Conservation (phyloP, 2,113 vertebrate species). For the Chaetorhynchus papuensis region DNA sequence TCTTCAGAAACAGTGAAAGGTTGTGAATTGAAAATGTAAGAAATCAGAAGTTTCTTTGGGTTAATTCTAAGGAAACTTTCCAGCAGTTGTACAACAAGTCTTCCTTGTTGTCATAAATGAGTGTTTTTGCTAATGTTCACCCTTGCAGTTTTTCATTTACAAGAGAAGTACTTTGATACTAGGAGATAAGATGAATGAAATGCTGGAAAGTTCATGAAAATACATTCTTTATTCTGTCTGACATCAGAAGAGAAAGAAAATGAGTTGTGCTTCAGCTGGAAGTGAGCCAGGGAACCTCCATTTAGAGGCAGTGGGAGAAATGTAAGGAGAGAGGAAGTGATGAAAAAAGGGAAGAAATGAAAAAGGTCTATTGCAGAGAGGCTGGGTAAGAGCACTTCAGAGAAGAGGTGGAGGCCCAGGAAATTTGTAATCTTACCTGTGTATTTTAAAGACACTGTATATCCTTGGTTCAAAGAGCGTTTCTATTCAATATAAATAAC, state of each 20-base stretch:
- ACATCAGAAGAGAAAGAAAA: not conserved
- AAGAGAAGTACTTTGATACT: not conserved
- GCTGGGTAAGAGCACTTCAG: not conserved
- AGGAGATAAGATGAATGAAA: not conserved
- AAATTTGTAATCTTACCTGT: not conserved
- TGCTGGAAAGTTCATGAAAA: not conserved
- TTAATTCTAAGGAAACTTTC: not conserved
- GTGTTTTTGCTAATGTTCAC: not conserved
- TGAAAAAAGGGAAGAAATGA: not conserved
- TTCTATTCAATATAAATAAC: not conserved
- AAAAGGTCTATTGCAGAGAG: not conserved
- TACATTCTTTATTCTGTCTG: not conserved
- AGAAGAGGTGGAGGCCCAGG: not conserved
- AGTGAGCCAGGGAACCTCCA: not conserved
- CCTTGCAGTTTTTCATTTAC: not conserved
- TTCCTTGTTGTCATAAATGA: not conserved
- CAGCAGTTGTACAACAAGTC: not conserved
- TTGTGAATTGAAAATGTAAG: not conserved
- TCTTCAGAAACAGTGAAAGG: not conserved
- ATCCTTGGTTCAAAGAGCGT: constrained; percentile 23
- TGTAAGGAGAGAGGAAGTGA: not conserved
- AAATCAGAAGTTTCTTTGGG: not conserved
- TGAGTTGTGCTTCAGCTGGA: not conserved
- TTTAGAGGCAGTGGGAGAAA: not conserved
- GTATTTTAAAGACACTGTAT: not conserved